These are phyloP conservation scores for Mungos mungo DNA, from an alignment of 2,113 vertebrate species.

Conservation along the genomic window DNA sequence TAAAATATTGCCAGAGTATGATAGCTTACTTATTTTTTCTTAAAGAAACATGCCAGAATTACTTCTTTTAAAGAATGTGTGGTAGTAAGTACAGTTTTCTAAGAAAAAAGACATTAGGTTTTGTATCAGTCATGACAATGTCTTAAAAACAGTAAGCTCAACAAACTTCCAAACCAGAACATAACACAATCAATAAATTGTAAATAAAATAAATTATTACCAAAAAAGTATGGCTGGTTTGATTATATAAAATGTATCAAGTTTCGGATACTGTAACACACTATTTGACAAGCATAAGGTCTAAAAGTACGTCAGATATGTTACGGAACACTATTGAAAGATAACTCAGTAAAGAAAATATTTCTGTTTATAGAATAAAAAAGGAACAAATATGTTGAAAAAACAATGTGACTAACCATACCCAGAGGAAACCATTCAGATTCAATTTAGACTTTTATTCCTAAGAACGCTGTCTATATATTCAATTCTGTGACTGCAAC, in stretches of 20 bases:
- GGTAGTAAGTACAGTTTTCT: not conserved
- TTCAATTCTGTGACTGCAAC: not conserved
- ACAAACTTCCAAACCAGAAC: not conserved
- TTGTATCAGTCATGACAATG: not conserved
- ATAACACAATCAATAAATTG: not conserved
- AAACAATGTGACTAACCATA: not conserved
- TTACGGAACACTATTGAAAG: not conserved
- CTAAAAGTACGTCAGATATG: not conserved
- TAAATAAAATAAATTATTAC: not conserved
- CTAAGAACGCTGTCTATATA: not conserved
- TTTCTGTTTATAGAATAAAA: not conserved
- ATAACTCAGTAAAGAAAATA: slow-evolving; percentile 7
- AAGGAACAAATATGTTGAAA: slow-evolving; percentile 22
- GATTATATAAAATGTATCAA: not conserved
- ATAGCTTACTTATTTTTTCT: not conserved
- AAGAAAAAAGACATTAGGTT: not conserved
- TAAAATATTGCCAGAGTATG: not conserved
- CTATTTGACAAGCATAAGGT: not conserved
- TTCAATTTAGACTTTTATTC: not conserved
- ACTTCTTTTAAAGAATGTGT: not conserved
- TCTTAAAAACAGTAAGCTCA: not conserved
- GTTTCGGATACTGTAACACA: not conserved
- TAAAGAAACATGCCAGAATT: not conserved
- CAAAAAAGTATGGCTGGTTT: not conserved
- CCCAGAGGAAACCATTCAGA: not conserved